Evolutionary conservation across 2,888 invertebrate species (phyloP), one percentile per base, ranked within the genome.

Genomic region (Tribolium freemani): DNA sequence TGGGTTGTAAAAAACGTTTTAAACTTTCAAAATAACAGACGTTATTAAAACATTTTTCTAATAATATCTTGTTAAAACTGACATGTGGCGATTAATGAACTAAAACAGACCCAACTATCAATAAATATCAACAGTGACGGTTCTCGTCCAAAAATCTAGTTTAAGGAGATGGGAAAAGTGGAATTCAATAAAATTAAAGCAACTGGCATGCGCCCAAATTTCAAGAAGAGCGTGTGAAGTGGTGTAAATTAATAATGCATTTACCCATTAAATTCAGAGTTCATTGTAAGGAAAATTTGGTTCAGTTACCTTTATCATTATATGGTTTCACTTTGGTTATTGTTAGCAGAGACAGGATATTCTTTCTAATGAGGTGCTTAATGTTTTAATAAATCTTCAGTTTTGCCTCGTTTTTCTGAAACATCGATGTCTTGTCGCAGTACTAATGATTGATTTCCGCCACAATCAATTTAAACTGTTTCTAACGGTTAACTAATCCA

Each of bases 201-300:
- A 38, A 38, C 8, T 38, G 38, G 38, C 1, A 38, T 38, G n/a
- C 38, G 2, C 0, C 38, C 5, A n/a, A 38, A n/a, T 38, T 38
- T 38, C 8, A 38, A 61, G 26, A 50, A 61, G 50, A 61, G 11
- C 61, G 61, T 61, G 61, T 13, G 61, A 61, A 61, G n/a, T 30
- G 9, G 21, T 61, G 10, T 50, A 10, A 16, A 38, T 38, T 38
- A 38, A 38, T 11, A 6, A 61, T 31, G 13, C 10, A 48, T 30
- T 50, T 10, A 48, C 21, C 21, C 30, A 30, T 61, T 30, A 50
- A 61, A 50, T 48, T 46, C 30, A 30, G 30, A 48, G 50, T 30
- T 50, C 61, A 50, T 30, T 61, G 30, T 50, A 11, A 30, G n/a
- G 30, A 3, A 50, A 61, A 61, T 61, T 58, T 21, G 46, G 58